Percentiles rank a stretch among this genome's conserved stretches.
phyloP scores from a whole-genome alignment of 2,888 invertebrate species.

The Pollenia labialis region DNA sequence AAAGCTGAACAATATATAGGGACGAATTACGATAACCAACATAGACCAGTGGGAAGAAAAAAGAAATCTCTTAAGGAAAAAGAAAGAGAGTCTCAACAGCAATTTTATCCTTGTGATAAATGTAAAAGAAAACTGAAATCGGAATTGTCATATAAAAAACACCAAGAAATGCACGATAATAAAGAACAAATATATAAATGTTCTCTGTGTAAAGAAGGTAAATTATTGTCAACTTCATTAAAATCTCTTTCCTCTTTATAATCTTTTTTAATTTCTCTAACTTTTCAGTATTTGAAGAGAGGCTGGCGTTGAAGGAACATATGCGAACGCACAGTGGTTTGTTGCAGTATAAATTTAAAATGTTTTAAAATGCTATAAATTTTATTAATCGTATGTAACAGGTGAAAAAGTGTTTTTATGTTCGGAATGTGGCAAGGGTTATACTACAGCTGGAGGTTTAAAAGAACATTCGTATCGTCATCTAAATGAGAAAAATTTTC shows the following conservation, averaged over 20 bases:
- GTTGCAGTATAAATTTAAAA: not conserved
- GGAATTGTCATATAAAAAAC: conserved; percentile 57
- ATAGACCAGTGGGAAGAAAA: conserved; percentile 11
- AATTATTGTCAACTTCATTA: not conserved
- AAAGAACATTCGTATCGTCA: conserved; percentile 67
- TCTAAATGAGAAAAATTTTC: conserved; percentile 56
- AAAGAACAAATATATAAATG: conserved; percentile 54
- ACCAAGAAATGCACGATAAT: conserved; percentile 57
- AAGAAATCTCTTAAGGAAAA: conserved; percentile 17
- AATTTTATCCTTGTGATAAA: conserved; percentile 63
- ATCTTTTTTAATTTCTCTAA: conserved; percentile 2
- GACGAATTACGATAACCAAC: not conserved
- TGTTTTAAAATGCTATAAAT: not conserved
- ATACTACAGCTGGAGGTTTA: conserved; percentile 66
- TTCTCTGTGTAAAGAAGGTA: conserved; percentile 54
- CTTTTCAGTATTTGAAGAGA: conserved; percentile 35
- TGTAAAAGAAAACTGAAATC: conserved; percentile 67
- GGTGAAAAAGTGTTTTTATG: conserved; percentile 69
- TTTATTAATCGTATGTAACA: not conserved
- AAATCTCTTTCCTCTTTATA: not conserved
- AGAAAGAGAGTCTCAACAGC: not conserved
- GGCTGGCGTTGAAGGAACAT: conserved; percentile 52
- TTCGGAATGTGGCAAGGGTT: conserved; percentile 69
- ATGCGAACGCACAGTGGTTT: conserved; percentile 63
- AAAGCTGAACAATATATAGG: conserved; percentile 36